Percentiles rank a stretch among this genome's conserved stretches.
These are phyloP conservation scores for Ciconia stormi DNA, from an alignment of 2,113 vertebrate genomes.

Conservation along the genomic window DNA sequence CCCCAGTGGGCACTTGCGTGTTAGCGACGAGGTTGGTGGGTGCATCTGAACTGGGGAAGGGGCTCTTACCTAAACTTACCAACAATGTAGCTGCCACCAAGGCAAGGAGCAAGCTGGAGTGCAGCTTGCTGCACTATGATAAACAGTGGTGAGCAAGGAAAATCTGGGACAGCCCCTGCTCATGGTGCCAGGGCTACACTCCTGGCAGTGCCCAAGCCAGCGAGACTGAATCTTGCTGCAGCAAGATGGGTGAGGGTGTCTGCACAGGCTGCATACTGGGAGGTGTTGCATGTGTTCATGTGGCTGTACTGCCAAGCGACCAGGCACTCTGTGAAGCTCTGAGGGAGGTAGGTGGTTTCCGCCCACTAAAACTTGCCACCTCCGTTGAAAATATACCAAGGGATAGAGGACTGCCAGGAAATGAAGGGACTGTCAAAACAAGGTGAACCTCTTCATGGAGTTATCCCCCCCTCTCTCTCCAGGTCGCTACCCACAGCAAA, in stretches of 20 bases:
- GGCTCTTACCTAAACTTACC: neutral
- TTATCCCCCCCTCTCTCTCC: neutral
- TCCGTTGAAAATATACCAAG: neutral
- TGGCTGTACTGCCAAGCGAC: neutral
- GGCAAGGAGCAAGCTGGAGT: neutral
- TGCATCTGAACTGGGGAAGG: neutral
- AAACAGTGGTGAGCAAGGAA: neutral
- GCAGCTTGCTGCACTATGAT: neutral
- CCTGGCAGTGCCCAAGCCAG: neutral
- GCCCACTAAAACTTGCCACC: neutral
- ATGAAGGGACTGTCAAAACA: neutral
- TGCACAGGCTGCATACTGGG: neutral
- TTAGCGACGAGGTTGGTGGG: accelerated
- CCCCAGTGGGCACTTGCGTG: neutral
- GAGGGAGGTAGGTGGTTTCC: neutral
- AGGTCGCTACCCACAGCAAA: slow-evolving; percentile 90
- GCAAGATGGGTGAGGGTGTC: neutral
- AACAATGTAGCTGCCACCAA: neutral
- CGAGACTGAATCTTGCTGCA: neutral
- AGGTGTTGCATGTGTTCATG: neutral
- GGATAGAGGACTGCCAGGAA: neutral
- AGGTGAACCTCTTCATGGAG: neutral
- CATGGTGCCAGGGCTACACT: neutral
- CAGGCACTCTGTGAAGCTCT: neutral
- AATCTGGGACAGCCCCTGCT: neutral